Evolutionary conservation across 2,113 vertebrate genomes (phyloP).

Genomic region (Pachycephala philippinensis): DNA sequence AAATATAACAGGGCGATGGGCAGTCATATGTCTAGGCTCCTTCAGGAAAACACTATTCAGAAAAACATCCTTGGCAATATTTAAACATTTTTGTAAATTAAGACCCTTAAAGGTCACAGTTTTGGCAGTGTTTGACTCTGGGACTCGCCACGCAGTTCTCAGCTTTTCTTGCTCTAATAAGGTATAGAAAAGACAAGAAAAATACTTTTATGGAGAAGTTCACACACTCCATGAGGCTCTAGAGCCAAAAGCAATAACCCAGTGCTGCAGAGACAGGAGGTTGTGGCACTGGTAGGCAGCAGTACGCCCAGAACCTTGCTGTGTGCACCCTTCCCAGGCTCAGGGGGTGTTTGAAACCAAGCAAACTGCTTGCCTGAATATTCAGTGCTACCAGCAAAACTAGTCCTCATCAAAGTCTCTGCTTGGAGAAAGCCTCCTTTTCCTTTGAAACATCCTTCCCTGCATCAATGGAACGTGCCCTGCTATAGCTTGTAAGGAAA

Average conservation of each 20-base stretch:
- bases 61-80: not conserved
- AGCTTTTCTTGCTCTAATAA: not conserved
- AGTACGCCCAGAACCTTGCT: not conserved
- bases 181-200: not conserved
- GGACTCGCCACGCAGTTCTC: not conserved
- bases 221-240: not conserved
- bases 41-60: not conserved
- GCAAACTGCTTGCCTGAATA: not conserved
- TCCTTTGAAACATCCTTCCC: not conserved
- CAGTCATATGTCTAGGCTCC: not conserved
- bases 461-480: rapidly evolving
- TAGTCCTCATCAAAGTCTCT: not conserved
- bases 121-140: not conserved
- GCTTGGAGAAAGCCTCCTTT: not conserved
- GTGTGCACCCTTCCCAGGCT: not conserved
- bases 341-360: not conserved
- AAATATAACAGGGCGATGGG: not conserved
- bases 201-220: not conserved
- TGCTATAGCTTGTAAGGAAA: not conserved
- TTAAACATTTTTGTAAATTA: not conserved
- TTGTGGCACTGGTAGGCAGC: not conserved
- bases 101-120: not conserved
- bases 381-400: not conserved
- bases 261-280: not conserved
- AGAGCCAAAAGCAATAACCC: not conserved